These are phyloP conservation scores for Periparus ater DNA, from an alignment of 2,797 vertebrate species.

Conservation along the genomic window DNA sequence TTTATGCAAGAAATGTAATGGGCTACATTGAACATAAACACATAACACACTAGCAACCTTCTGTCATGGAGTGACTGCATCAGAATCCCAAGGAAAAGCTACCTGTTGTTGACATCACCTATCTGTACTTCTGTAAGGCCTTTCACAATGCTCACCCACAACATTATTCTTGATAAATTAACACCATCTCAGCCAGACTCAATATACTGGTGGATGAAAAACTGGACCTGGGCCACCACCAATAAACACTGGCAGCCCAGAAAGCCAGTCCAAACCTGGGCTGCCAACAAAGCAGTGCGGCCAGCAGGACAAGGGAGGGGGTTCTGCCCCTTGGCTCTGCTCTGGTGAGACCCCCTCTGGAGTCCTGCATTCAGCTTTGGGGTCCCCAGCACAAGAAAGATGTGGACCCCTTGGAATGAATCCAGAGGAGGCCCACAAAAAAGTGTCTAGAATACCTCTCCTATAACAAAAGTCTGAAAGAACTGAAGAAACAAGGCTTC, in stretches of 20 bases:
- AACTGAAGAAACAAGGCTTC: not conserved
- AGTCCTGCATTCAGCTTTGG: too few relatives aligned
- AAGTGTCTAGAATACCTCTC: not conserved
- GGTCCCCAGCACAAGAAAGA: not conserved
- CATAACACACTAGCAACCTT: not conserved
- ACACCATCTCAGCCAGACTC: not conserved
- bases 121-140: not conserved
- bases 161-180: not conserved
- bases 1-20: not conserved
- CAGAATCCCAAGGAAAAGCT: not conserved
- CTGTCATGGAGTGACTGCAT: not conserved
- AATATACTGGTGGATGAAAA: not conserved
- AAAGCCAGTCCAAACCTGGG: not conserved
- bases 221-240: too few relatives aligned
- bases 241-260: not conserved
- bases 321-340: not conserved
- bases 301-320: not conserved
- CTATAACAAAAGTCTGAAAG: not conserved
- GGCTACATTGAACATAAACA: not conserved
- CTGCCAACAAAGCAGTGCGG: not conserved
- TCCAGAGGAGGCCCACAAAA: not conserved
- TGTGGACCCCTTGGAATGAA: not conserved
- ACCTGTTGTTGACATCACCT: not conserved
- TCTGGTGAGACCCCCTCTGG: not conserved
- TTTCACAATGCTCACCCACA: not conserved